A percentile compares a stretch with the other conserved stretches of the same genome.
These are phyloP conservation scores for Mus musculus DNA, from an alignment of 2,113 vertebrate genomes.

Conservation along the genomic window DNA sequence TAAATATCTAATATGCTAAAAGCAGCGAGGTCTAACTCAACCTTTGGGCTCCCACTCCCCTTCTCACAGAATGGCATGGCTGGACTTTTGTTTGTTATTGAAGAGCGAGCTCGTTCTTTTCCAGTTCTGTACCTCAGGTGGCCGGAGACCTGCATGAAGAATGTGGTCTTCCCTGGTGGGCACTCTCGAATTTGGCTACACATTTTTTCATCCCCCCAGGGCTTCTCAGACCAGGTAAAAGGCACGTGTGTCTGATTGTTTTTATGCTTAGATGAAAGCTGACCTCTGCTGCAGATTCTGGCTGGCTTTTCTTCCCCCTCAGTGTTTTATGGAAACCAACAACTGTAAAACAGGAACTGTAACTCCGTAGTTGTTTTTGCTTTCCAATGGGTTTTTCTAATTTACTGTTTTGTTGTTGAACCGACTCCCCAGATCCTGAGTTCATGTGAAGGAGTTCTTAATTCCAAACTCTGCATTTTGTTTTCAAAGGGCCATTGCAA, in stretches of 20 bases:
- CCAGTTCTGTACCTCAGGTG: background rate
- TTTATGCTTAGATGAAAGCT: background rate
- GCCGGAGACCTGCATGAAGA: background rate
- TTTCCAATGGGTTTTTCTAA: constrained; percentile 3
- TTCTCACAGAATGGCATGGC: background rate
- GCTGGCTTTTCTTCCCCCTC: background rate
- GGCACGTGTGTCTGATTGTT: background rate
- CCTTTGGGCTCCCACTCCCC: background rate
- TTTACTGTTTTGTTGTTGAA: background rate
- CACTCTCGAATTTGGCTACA: background rate
- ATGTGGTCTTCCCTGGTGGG: background rate
- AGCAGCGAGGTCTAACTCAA: background rate
- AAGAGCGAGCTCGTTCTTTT: constrained; percentile 8
- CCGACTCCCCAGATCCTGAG: background rate
- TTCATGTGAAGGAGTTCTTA: background rate
- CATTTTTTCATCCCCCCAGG: background rate
- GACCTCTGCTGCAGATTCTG: constrained; percentile 5
- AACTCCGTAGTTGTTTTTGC: background rate
- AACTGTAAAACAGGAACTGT: background rate
- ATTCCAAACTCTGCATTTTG: background rate
- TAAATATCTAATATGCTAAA: constrained; percentile 5
- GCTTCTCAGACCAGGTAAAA: background rate
- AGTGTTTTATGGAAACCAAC: background rate
- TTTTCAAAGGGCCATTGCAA: background rate
- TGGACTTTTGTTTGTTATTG: background rate